These are phyloP conservation scores for Pristionchus japonicus DNA, from an alignment of 2,888 invertebrate species.

Conservation along the genomic window DNA sequence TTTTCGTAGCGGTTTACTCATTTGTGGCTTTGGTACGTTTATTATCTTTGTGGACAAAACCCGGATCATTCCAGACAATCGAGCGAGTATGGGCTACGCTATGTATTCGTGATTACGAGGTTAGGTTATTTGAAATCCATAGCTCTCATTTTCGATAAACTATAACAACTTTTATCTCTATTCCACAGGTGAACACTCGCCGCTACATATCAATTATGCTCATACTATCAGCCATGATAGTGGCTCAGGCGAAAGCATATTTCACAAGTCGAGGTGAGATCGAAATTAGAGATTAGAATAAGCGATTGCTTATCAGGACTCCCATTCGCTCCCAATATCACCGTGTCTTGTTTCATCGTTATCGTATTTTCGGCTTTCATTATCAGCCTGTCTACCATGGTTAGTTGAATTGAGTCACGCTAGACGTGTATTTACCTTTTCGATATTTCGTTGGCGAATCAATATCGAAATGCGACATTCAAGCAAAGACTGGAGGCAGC, in stretches of 20 bases:
- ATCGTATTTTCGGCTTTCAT: background rate
- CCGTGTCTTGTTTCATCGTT: background rate
- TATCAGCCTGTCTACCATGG: background rate
- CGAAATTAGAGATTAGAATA: too few relatives aligned
- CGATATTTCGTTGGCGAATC: background rate
- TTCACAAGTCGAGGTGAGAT: background rate
- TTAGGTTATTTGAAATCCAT: background rate
- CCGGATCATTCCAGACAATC: background rate
- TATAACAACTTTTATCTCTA: too few relatives aligned
- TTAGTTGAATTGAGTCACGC: background rate
- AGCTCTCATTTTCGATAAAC: too few relatives aligned
- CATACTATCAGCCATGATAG: background rate
- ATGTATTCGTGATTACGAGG: background rate
- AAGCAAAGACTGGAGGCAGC: background rate
- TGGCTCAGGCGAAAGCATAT: background rate
- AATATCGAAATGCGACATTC: background rate
- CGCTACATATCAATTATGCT: background rate
- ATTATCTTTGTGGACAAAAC: background rate
- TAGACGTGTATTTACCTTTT: background rate
- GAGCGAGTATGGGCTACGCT: background rate
- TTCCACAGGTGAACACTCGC: background rate
- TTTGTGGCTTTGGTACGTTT: background rate
- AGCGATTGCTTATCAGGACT: too few relatives aligned
- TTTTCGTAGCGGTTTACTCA: background rate
- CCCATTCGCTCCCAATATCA: background rate